Percentiles rank a stretch among this genome's conserved stretches.
phyloP scores from a whole-genome alignment of 2,888 invertebrate genomes.

The Tipula unca region DNA sequence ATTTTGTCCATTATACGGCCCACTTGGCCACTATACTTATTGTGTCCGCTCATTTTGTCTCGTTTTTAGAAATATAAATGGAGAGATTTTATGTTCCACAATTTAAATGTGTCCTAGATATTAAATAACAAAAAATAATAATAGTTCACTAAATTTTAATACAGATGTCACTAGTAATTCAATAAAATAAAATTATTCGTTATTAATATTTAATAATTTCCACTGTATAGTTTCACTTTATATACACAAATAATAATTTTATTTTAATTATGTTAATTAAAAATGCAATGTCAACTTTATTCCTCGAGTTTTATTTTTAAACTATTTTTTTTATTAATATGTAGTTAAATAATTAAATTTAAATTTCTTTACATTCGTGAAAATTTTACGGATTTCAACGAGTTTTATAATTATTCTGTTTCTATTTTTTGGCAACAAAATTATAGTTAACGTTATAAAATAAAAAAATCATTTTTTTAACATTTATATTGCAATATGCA shows the following conservation, averaged over 20 bases:
- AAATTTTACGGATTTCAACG: neutral
- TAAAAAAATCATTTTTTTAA: neutral
- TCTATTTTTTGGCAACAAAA: neutral
- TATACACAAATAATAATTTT: neutral
- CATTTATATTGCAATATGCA: too few relatives aligned
- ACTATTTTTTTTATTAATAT: neutral
- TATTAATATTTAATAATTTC: neutral
- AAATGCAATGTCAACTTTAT: neutral
- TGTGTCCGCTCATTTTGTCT: slow-evolving; percentile 3
- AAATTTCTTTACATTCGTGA: neutral
- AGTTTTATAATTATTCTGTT: neutral
- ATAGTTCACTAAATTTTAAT: neutral
- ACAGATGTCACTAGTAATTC: neutral
- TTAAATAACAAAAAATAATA: neutral
- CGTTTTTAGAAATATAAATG: neutral
- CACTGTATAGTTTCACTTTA: neutral
- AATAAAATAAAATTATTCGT: neutral
- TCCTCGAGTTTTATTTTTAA: neutral
- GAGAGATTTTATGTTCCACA: neutral
- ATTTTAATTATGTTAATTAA: neutral
- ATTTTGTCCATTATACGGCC: slow-evolving; percentile 15
- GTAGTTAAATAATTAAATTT: neutral
- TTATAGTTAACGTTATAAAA: neutral
- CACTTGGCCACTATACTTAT: neutral
- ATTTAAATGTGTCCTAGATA: neutral